Conservation (phyloP, 1,140 invertebrate species). For the Mactra quadrangularis region DNA sequence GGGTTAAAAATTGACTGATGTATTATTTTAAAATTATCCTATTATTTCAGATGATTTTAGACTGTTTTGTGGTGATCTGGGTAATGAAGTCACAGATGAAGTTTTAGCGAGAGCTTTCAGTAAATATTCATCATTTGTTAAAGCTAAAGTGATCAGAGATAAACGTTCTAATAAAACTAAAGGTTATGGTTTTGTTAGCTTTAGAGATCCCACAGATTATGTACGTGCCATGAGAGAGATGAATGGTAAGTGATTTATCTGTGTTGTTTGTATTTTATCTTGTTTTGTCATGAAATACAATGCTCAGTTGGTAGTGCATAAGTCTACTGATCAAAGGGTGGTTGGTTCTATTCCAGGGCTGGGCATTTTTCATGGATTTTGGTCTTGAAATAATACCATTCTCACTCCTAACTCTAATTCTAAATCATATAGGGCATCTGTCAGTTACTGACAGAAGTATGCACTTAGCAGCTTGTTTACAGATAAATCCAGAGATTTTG, state of each 20-base stretch:
- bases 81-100: conserved; percentile 99
- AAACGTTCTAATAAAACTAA: conserved; percentile 99
- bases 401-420: not conserved
- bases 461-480: too few species aligned
- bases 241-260: conserved; percentile 86
- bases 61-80: conserved; percentile 99
- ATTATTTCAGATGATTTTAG: conserved; percentile 95
- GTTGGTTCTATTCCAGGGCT: too few species aligned
- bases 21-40: too few species aligned
- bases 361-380: not conserved
- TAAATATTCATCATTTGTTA: conserved; percentile 97
- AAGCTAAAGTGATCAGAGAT: conserved; percentile 97
- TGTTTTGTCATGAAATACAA: not conserved
- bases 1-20: too few species aligned
- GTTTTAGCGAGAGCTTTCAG: conserved; percentile 96
- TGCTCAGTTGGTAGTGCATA: too few species aligned
- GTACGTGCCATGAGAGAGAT: conserved; percentile 99
- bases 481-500: too few species aligned
- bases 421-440: too few species aligned
- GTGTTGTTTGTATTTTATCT: not conserved
- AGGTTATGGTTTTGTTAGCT: conserved; percentile 99
- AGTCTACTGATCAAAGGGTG: not conserved
- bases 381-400: not conserved
- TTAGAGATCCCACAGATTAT: conserved; percentile 98
- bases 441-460: too few species aligned